Evolutionary conservation across 2,888 invertebrate genomes (phyloP).

Genomic region (Philhelius pedissequus): DNA sequence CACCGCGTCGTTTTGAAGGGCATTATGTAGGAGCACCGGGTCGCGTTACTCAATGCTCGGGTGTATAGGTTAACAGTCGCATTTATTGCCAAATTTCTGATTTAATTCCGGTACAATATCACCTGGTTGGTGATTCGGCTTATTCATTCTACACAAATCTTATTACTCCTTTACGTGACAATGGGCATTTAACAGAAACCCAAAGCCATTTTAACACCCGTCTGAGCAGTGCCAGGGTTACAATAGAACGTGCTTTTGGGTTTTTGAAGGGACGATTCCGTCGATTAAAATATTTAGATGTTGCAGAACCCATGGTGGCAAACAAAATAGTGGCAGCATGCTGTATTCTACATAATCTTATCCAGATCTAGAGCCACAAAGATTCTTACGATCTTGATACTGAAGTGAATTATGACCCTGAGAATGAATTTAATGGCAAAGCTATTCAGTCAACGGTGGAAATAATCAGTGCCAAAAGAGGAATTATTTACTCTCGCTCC

Average conservation of each 20-base stretch:
- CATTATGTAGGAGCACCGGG: neutral
- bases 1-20: neutral
- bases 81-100: neutral
- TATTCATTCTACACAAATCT: neutral
- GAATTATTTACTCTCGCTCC: too few relatives aligned
- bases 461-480: too few relatives aligned
- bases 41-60: neutral
- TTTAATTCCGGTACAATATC: neutral
- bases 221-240: too few relatives aligned
- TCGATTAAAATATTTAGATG: neutral
- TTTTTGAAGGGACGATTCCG: constrained; percentile 71
- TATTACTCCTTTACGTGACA: neutral
- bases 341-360: neutral
- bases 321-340: neutral
- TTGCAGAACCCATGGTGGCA: neutral
- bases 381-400: neutral
- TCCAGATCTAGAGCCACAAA: neutral
- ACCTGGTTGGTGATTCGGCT: neutral
- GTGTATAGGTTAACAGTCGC: neutral
- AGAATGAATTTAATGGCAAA: too few relatives aligned
- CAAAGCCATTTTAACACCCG: too few relatives aligned
- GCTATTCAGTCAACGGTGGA: too few relatives aligned
- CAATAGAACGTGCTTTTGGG: constrained; percentile 82
- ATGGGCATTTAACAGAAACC: too few relatives aligned
- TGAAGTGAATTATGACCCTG: neutral